Base-by-base conservation (phyloP, 2,113 vertebrate species). In the Carettochelys insculpta region DNA sequence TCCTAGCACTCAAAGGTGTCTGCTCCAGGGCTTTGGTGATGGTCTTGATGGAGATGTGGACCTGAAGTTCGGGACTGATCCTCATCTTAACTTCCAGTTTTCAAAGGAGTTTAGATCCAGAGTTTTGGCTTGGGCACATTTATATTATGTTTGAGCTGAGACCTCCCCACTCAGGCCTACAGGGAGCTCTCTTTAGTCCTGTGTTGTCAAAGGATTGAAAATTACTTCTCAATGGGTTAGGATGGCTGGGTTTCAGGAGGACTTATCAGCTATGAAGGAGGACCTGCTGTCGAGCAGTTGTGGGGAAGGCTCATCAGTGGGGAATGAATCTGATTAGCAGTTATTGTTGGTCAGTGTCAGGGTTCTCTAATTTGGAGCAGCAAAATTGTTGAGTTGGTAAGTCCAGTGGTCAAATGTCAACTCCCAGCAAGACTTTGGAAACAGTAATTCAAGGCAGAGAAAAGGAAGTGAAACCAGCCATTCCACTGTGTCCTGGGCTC, bases 111-210 rank as follows among this genome's bases (percentile, higher is more conserved):
- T 79, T 79, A n/a, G 50, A 52, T 79, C 31, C 50, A 25, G 11
- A n/a, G 20, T 79, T 79, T 79, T 50, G 77, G 34, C n/a, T 14
- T 1, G 0, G 9, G 29, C 41, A 53, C 25, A 51, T 0, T 17
- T 10, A 19, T 71, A 34, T 22, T 29, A 38, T 0, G 13, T n/a
- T 68, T 38, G n/a, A 38, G 34, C 20, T 68, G 61, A 38, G 9
- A 38, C 38, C 8, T 22, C 10, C 61, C 20, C 16, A 68, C 34
- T 22, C n/a, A 20, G n/a, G n/a, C n/a, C 8, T 19, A 20, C 82
- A 73, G 11, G 29, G 65, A 45, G 34, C 11, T 51, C 25, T 73
- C 31, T 82, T 54, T 34, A 1, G 20, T 76, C 5, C 79, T 41
- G 77, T 41, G 20, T 48, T 79, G 20, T 38, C 50, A 52, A 20